Conservation (phyloP, 2,113 vertebrate species). For the Mesocricetus auratus region DNA sequence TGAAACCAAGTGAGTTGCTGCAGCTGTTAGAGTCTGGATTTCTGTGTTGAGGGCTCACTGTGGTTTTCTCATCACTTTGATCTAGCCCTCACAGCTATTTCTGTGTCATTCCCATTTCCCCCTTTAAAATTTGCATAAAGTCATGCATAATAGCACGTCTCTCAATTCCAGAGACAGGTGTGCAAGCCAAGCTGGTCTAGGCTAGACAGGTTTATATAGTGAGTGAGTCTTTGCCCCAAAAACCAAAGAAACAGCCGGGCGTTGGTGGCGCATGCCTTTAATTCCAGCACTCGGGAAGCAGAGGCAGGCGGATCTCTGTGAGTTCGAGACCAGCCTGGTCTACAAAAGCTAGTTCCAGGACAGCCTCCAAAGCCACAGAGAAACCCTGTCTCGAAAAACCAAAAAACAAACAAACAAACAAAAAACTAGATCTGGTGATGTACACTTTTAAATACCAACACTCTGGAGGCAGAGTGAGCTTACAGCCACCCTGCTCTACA, state of each 20-base stretch:
- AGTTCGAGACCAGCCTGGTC: no score
- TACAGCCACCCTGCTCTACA: background rate
- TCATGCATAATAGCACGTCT: background rate
- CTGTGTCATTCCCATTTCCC: background rate
- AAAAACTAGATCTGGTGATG: background rate
- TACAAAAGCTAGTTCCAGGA: no score
- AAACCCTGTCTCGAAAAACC: no score
- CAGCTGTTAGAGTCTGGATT: conserved; percentile 52
- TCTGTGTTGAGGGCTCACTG: conserved; percentile 49
- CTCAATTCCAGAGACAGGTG: background rate
- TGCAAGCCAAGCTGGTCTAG: background rate
- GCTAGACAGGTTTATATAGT: background rate
- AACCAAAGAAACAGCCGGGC: no score
- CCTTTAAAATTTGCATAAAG: background rate
- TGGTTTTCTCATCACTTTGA: conserved; percentile 52
- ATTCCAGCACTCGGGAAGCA: no score
- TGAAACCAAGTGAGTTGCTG: conserved; percentile 14
- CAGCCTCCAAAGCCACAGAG: no score
- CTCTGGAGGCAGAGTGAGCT: background rate
- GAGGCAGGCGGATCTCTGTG: no score
- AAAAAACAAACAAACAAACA: no score
- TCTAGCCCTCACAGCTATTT: conserved; percentile 52
- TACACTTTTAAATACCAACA: background rate
- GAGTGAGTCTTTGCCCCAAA: background rate
- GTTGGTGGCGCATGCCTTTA: no score